Evolutionary conservation across 2,797 vertebrate species (phyloP).

Genomic region (Sebastes vulpes): DNA sequence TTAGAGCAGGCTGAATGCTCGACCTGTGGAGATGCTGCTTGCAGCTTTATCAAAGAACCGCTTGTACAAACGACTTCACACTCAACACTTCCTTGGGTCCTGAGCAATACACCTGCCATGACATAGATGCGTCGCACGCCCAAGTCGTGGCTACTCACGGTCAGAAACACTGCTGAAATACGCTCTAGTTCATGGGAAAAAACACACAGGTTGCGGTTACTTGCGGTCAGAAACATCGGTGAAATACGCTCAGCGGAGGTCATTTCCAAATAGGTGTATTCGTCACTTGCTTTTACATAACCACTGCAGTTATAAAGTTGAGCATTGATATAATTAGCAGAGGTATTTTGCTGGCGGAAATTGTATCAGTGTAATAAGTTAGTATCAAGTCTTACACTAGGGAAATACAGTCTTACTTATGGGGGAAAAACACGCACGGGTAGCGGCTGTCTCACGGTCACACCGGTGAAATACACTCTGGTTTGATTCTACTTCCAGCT

Average conservation of each 20-base stretch:
- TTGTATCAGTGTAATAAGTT: not conserved
- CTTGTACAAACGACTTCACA: too few relatives aligned
- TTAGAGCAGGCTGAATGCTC: too few relatives aligned
- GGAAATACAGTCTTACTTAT: not conserved
- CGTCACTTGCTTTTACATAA: not conserved
- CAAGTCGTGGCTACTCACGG: not conserved
- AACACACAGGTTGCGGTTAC: too few relatives aligned
- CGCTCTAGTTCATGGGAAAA: too few relatives aligned
- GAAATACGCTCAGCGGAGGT: not conserved
- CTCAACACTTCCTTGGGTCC: too few relatives aligned
- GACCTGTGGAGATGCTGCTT: too few relatives aligned
- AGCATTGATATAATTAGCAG: not conserved
- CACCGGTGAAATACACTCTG: not conserved
- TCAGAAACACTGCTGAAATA: not conserved
- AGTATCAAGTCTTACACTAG: not conserved
- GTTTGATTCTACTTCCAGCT: not conserved
- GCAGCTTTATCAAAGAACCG: too few relatives aligned
- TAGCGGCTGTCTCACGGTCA: too few relatives aligned
- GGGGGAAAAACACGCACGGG: not conserved
- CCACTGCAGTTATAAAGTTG: not conserved
- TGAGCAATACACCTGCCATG: too few relatives aligned
- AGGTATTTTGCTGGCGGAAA: not conserved
- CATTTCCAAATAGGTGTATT: not conserved
- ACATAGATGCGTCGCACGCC: too few relatives aligned
- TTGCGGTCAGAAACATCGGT: not conserved